Evolutionary conservation across 2,888 invertebrate species (phyloP), one percentile per base, ranked within the genome.

Genomic region (Formica aserva): DNA sequence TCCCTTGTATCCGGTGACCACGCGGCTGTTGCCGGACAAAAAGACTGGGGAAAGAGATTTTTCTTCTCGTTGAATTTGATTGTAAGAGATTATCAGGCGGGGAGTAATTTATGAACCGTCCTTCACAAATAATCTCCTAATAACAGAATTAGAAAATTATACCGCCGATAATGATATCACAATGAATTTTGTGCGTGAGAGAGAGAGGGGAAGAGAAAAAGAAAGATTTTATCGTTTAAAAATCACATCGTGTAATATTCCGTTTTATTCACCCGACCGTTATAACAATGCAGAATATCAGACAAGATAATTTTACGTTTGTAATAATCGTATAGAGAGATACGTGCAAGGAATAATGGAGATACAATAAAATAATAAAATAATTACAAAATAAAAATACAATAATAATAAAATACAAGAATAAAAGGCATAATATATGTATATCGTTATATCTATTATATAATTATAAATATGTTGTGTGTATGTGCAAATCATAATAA

Each of bases 1-100:
- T 77, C 9, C 66, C 60, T 38, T 35, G 35, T 55, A 48, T 18
- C 52, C 60, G 75, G 55, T 26, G 69, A 67, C 60, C 74, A 45
- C n/a, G 22, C 32, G 60, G 32, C 45, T 69, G 32, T 69, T 60
- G 57, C 0, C 13, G 22, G 13, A 26, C 26, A 72, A 72, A 72
- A 60, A 71, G 15, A 22, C 18, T 6, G 6, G 48, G 2, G 8
- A 52, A n/a, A 52, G 8, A n/a, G 60, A 6, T 45, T 72, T 78
- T 62, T 74, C 26, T 57, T 80, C 13, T 26, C n/a, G 2, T 72
- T 60, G 9, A 29, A 13, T 65, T 55, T 9, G 29, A n/a, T 2
- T 22, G 18, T 57, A 15, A 45, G 1, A 8, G 5, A 45, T 13
- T 57, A 15, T 35, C 55, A 41, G 9, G 5, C 3, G 22, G n/a